Percentiles rank a stretch among this genome's conserved stretches.
phyloP scores from a whole-genome alignment of 2,113 vertebrate species.

The Microcebus jonahi region DNA sequence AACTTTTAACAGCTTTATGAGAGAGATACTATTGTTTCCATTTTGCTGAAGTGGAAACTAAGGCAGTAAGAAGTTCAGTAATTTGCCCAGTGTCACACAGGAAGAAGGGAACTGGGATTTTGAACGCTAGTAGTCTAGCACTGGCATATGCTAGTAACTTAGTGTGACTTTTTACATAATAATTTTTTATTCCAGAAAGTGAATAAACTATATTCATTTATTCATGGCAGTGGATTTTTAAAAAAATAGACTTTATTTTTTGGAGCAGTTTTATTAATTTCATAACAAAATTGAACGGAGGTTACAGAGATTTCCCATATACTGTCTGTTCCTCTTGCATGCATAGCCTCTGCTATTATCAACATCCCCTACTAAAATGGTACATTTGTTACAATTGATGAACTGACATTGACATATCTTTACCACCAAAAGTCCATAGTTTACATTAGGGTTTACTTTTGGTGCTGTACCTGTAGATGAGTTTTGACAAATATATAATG shows the following conservation, averaged over 20 bases:
- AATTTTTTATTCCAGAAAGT: slow-evolving; percentile 1
- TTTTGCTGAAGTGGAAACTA: background rate
- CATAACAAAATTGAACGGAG: background rate
- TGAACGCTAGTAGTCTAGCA: background rate
- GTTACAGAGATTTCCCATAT: background rate
- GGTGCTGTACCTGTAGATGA: background rate
- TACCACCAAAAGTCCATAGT: background rate
- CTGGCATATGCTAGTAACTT: background rate
- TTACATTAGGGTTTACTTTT: background rate
- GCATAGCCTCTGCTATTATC: background rate
- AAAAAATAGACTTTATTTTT: background rate
- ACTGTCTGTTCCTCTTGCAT: background rate
- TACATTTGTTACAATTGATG: background rate
- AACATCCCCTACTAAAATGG: background rate
- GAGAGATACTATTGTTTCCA: background rate
- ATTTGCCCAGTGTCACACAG: background rate
- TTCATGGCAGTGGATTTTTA: slow-evolving; percentile 7
- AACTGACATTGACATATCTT: background rate
- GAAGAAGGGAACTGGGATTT: slow-evolving; percentile 13
- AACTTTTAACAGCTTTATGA: slow-evolving; percentile 27
- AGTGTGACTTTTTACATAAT: slow-evolving; percentile 30
- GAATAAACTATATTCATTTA: slow-evolving; percentile 1
- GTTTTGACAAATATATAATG: background rate
- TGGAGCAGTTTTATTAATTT: background rate
- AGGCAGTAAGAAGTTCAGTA: background rate